Percentiles rank a stretch among this genome's conserved stretches.
Conservation (phyloP, 1,140 invertebrate species). For the Plutomurus gul region DNA sequence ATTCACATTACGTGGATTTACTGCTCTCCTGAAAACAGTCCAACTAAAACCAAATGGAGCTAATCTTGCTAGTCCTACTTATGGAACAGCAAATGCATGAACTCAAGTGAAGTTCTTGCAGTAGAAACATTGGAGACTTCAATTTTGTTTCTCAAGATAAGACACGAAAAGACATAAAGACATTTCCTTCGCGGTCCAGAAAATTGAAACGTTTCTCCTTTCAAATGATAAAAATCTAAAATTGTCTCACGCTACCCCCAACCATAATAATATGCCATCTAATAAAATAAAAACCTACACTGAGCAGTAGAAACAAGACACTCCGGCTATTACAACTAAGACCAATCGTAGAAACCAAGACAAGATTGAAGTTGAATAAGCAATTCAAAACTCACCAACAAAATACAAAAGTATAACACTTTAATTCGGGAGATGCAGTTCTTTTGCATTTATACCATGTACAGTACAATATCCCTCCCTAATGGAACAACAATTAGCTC, state of each 20-base stretch:
- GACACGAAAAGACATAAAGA: not conserved
- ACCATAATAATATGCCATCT: too few relatives aligned
- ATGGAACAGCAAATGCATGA: not conserved
- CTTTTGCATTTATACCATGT: too few relatives aligned
- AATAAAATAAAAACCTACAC: too few relatives aligned
- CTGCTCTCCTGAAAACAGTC: not conserved
- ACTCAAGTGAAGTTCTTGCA: not conserved
- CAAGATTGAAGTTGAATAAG: too few relatives aligned
- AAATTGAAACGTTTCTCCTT: not conserved
- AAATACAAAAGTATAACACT: too few relatives aligned
- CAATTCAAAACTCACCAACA: too few relatives aligned
- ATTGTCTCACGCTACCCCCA: not conserved
- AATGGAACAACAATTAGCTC: too few relatives aligned
- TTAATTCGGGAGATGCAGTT: too few relatives aligned
- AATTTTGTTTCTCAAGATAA: not conserved
- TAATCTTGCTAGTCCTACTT: not conserved
- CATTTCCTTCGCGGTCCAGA: not conserved
- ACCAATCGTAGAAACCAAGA: too few relatives aligned
- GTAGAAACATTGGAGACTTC: not conserved
- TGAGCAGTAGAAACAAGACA: not conserved
- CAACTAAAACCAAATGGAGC: not conserved
- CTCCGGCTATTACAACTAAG: not conserved
- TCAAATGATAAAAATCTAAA: not conserved
- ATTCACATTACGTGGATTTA: slow-evolving; percentile 15
- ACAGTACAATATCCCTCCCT: too few relatives aligned